Conservation (phyloP, 2,797 vertebrate genomes). For the Lagorchestes hirsutus region DNA sequence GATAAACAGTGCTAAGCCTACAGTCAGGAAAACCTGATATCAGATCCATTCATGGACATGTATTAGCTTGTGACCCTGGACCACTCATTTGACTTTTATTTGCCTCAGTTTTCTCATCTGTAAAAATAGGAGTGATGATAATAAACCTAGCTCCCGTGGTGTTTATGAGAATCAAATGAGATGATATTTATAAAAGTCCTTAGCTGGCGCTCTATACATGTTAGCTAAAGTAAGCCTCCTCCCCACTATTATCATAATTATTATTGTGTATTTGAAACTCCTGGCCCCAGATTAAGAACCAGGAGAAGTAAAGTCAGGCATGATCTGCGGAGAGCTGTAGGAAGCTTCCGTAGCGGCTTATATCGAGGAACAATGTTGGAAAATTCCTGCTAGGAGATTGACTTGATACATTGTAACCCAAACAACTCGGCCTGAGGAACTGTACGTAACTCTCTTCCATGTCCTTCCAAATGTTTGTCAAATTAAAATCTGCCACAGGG, state of each 20-base stretch:
- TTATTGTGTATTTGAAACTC: neutral
- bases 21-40: neutral
- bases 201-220: neutral
- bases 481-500: neutral
- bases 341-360: neutral
- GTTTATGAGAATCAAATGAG: neutral
- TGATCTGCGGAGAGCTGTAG: neutral
- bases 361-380: neutral
- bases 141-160: neutral
- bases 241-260: neutral
- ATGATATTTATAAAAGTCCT: neutral
- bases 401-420: neutral
- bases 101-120: neutral
- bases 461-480: neutral
- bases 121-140: neutral
- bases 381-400: neutral
- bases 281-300: neutral
- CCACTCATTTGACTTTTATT: neutral
- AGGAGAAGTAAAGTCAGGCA: neutral
- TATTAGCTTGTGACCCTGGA: neutral
- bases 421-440: neutral
- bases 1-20: neutral
- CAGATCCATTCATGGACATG: neutral
- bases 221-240: neutral
- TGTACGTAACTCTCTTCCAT: neutral